These are phyloP conservation scores for Yponomeuta plumbellus DNA, from an alignment of 2,888 invertebrate species.

Conservation along the genomic window DNA sequence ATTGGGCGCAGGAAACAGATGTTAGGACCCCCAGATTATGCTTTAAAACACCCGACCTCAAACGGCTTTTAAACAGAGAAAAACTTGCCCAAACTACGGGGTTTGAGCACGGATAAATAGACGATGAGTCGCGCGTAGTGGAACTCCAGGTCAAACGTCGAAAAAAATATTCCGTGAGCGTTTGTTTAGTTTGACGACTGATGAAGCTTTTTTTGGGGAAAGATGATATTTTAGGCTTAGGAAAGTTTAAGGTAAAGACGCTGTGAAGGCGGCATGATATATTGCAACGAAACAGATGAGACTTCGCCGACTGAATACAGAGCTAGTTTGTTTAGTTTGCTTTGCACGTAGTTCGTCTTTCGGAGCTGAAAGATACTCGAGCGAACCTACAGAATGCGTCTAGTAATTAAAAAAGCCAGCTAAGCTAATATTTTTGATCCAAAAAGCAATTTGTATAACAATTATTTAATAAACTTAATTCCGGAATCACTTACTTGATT, in stretches of 20 bases:
- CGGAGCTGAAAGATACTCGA: no score
- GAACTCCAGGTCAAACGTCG: conserved; percentile 12
- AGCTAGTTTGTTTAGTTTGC: no score
- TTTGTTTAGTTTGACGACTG: conserved; percentile 49
- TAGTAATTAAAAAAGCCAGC: no score
- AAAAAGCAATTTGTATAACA: no score
- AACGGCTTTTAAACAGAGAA: background rate
- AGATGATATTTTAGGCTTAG: background rate
- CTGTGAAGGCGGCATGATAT: background rate
- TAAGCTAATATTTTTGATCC: no score
- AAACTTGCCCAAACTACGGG: background rate
- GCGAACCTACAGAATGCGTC: no score
- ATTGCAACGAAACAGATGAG: no score
- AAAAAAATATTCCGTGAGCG: background rate
- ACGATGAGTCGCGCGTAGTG: background rate
- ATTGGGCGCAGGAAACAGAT: conserved; percentile 53
- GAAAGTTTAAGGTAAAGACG: background rate
- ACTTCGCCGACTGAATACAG: no score
- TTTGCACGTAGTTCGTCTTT: no score
- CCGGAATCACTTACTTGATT: no score
- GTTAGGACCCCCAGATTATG: conserved; percentile 37
- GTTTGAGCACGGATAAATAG: background rate
- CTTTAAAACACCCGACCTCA: background rate
- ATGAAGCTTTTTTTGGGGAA: conserved; percentile 31
- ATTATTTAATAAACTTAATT: no score